These are phyloP conservation scores for Allolobophora icterica DNA, from an alignment of 2,888 invertebrate genomes.

Conservation along the genomic window DNA sequence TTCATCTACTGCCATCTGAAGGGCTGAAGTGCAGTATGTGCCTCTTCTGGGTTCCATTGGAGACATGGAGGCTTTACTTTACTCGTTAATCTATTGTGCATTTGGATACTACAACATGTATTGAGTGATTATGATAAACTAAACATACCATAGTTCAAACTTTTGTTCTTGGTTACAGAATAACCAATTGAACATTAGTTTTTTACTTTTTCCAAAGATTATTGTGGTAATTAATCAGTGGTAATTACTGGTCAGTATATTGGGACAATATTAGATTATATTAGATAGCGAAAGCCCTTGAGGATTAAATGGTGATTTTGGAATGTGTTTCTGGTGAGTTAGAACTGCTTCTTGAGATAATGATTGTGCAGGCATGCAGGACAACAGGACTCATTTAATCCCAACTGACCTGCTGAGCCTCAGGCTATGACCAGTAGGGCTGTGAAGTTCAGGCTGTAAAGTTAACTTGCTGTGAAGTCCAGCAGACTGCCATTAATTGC, in stretches of 20 bases:
- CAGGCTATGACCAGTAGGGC: neutral
- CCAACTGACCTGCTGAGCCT: neutral
- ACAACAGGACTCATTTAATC: neutral
- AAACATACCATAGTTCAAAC: neutral
- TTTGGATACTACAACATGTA: no score
- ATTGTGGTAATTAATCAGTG: neutral
- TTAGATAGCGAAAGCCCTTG: neutral
- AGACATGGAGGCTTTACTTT: neutral
- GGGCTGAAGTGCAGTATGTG: neutral
- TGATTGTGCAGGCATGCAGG: neutral
- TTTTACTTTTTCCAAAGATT: neutral
- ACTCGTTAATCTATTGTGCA: neutral
- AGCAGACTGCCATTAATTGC: neutral
- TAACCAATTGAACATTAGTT: neutral
- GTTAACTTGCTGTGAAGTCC: slow-evolving; percentile 5
- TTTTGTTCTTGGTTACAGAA: neutral
- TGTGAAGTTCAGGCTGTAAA: neutral
- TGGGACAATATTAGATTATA: neutral
- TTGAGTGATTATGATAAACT: neutral
- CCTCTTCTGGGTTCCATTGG: neutral
- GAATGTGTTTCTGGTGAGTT: neutral
- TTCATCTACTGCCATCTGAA: neutral
- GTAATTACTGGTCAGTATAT: neutral
- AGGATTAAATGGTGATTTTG: neutral
- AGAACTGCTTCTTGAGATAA: neutral